phyloP scores from a whole-genome alignment of 37 sponge, comb jelly and placozoan species.

The Beroe forskalii region DNA sequence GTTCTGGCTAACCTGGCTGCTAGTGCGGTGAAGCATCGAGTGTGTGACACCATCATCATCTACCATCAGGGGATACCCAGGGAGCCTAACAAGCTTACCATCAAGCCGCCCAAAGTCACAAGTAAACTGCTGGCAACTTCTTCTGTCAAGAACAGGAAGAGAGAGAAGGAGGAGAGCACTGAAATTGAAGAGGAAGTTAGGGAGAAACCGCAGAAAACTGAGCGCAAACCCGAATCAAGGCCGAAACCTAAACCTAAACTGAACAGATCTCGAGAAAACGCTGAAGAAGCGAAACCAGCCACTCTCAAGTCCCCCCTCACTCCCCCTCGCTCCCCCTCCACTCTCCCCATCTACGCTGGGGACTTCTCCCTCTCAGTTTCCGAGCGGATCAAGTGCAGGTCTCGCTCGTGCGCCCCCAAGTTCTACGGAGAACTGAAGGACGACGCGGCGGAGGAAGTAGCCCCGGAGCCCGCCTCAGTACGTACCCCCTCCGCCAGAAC shows the following conservation, averaged over 20 bases:
- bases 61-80: constrained; percentile 44
- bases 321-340: constrained; percentile 55
- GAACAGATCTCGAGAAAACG: neutral
- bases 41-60: constrained; percentile 45
- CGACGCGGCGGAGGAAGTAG: neutral
- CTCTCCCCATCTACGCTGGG: constrained; percentile 23
- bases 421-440: constrained; percentile 54
- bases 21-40: constrained; percentile 15
- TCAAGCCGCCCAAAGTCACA: constrained; percentile 54
- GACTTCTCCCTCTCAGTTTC: constrained; percentile 60
- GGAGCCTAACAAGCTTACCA: constrained; percentile 19
- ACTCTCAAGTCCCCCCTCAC: constrained; percentile 56
- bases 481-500: neutral
- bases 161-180: neutral
- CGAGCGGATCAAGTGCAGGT: constrained; percentile 47
- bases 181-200: neutral
- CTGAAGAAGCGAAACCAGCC: neutral
- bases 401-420: constrained; percentile 47
- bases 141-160: constrained; percentile 20
- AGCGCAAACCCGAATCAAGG: neutral
- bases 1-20: constrained; percentile 38
- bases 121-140: constrained; percentile 39
- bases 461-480: neutral
- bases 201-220: neutral
- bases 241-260: neutral